A percentile compares a stretch with the other conserved stretches of the same genome.
Evolutionary conservation across 2,113 vertebrate species (phyloP).

Genomic region (Opisthocomus hoazin): DNA sequence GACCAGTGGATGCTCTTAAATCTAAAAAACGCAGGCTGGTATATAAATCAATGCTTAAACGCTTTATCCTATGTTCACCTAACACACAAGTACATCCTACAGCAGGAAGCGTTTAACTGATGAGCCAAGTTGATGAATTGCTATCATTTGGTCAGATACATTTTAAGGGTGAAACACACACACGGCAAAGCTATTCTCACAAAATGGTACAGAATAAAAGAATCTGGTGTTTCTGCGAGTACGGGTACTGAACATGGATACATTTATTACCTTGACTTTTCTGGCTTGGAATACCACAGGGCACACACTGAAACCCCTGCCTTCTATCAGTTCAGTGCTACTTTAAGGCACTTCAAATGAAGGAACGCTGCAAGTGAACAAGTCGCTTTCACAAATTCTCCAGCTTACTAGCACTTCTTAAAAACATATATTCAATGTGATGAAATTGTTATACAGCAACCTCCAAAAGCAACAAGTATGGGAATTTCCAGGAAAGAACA

Average conservation of each 20-base stretch:
- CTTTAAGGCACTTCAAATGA: background rate
- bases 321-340: background rate
- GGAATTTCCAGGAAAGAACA: background rate
- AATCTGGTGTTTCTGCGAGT: background rate
- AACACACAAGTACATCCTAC: background rate
- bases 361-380: background rate
- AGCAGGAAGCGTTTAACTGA: background rate
- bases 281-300: background rate
- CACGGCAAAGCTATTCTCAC: background rate
- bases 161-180: background rate
- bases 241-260: background rate
- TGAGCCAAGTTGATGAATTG: background rate
- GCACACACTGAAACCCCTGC: background rate
- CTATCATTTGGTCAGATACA: background rate
- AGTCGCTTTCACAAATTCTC: background rate
- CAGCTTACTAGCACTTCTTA: background rate
- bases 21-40: background rate
- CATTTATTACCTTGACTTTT: background rate
- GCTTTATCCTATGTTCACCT: background rate
- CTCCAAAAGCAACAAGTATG: background rate
- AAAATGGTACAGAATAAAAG: background rate
- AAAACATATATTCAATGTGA: background rate
- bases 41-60: background rate
- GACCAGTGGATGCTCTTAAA: background rate
- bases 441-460: background rate